Percentiles rank a stretch among this genome's conserved stretches.
phyloP scores from a whole-genome alignment of 2,113 vertebrate species.

The Oncorhynchus kisutch region DNA sequence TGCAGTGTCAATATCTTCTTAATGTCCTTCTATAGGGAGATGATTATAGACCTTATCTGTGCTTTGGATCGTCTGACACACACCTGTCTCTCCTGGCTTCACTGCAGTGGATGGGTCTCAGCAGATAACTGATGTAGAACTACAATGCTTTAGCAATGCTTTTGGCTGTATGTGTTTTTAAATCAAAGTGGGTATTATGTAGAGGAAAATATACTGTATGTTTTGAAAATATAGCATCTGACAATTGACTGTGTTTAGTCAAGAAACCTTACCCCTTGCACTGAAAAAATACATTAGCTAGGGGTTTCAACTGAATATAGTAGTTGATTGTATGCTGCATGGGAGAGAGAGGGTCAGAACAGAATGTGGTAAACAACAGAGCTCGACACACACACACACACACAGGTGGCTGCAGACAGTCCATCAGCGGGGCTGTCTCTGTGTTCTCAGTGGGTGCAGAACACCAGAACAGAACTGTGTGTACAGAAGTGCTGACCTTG shows the following conservation, averaged over 20 bases:
- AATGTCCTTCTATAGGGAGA: too few relatives aligned
- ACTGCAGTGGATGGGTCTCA: too few relatives aligned
- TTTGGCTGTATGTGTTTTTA: not conserved
- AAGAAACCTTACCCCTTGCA: slow-evolving; percentile 17
- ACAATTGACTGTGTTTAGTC: not conserved
- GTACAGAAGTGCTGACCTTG: slow-evolving; percentile 45
- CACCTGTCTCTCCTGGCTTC: too few relatives aligned
- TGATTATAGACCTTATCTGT: too few relatives aligned
- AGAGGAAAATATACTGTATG: not conserved
- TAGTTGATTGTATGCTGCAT: not conserved
- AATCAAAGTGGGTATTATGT: not conserved
- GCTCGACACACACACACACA: not conserved
- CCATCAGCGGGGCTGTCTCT: slow-evolving; percentile 31
- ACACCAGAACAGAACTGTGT: not conserved
- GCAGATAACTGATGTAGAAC: too few relatives aligned
- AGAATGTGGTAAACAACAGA: slow-evolving; percentile 4
- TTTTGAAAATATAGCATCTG: slow-evolving; percentile 1
- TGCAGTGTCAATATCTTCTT: too few relatives aligned
- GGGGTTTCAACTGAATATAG: slow-evolving; percentile 9
- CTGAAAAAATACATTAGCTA: not conserved
- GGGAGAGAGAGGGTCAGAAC: not conserved
- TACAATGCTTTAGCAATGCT: too few relatives aligned
- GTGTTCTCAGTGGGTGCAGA: not conserved
- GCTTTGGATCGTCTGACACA: too few relatives aligned
- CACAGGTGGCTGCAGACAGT: slow-evolving; percentile 9